These are phyloP conservation scores for Papilio glaucus DNA, from an alignment of 1,140 invertebrate species.

Conservation along the genomic window DNA sequence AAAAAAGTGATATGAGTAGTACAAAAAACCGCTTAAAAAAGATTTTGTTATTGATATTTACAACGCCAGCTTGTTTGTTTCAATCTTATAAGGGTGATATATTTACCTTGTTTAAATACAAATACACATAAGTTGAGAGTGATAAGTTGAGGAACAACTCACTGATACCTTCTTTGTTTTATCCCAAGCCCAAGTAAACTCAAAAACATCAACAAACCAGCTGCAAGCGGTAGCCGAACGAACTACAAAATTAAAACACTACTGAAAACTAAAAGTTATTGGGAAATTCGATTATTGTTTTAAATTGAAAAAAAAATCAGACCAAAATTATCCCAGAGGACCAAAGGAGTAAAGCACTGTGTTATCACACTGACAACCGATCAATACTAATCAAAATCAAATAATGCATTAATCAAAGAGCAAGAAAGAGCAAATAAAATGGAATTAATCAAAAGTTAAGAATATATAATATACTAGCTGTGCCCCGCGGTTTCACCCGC, in stretches of 20 bases:
- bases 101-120: neutral
- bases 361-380: constrained; percentile 9
- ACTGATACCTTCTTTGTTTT: constrained; percentile 11
- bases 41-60: neutral
- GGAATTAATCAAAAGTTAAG: constrained; percentile 36
- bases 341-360: constrained; percentile 18
- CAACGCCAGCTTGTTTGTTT: neutral
- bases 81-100: neutral
- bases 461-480: too few relatives aligned
- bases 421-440: neutral
- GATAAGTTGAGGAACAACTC: neutral
- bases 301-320: too few relatives aligned
- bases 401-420: constrained; percentile 29
- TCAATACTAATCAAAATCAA: constrained; percentile 22
- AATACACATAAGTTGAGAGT: neutral
- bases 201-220: neutral
- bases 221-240: neutral
- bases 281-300: too few relatives aligned
- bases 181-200: neutral
- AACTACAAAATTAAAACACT: neutral
- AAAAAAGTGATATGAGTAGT: too few relatives aligned
- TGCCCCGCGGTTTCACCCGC: too few relatives aligned
- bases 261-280: neutral
- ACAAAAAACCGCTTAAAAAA: too few relatives aligned
- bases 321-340: neutral